These are phyloP conservation scores for Idaea straminata DNA, from an alignment of 2,888 invertebrate species.

Conservation along the genomic window DNA sequence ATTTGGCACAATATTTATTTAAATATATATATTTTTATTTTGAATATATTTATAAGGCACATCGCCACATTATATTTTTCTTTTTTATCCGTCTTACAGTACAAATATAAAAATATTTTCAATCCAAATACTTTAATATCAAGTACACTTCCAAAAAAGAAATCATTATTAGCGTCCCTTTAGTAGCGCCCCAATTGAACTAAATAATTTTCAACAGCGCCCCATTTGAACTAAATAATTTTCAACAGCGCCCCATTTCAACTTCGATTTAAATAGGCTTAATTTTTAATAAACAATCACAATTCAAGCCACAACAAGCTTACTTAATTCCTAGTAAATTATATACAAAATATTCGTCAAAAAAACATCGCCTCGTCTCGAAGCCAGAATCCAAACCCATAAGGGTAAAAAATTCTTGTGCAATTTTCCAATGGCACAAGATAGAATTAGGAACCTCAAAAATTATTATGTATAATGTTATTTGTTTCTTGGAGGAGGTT, in stretches of 20 bases:
- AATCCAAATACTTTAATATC: slow-evolving; percentile 21
- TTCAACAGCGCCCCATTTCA: neutral
- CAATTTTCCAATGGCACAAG: slow-evolving; percentile 54
- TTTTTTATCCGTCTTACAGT: slow-evolving; percentile 5
- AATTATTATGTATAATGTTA: slow-evolving; percentile 32
- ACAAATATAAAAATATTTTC: slow-evolving; percentile 23
- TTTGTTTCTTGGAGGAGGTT: slow-evolving; percentile 59
- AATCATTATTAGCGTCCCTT: neutral
- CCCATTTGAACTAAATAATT: neutral
- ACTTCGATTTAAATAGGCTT: neutral
- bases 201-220: neutral
- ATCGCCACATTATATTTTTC: slow-evolving; percentile 41
- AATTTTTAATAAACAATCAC: slow-evolving; percentile 12
- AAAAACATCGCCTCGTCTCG: slow-evolving; percentile 42
- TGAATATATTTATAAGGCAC: slow-evolving; percentile 60
- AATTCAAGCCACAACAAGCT: slow-evolving; percentile 25
- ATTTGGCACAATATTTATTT: slow-evolving; percentile 52
- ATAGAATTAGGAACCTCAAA: slow-evolving; percentile 48
- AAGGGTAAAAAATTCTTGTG: slow-evolving; percentile 42
- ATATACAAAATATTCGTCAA: slow-evolving; percentile 51
- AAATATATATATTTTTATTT: slow-evolving; percentile 23
- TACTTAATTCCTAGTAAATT: slow-evolving; percentile 17
- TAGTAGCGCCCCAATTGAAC: neutral
- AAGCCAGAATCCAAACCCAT: slow-evolving; percentile 36
- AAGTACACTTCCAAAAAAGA: slow-evolving; percentile 12